Evolutionary conservation across 2,113 vertebrate genomes (phyloP).

Genomic region (Pyxicephalus adspersus): DNA sequence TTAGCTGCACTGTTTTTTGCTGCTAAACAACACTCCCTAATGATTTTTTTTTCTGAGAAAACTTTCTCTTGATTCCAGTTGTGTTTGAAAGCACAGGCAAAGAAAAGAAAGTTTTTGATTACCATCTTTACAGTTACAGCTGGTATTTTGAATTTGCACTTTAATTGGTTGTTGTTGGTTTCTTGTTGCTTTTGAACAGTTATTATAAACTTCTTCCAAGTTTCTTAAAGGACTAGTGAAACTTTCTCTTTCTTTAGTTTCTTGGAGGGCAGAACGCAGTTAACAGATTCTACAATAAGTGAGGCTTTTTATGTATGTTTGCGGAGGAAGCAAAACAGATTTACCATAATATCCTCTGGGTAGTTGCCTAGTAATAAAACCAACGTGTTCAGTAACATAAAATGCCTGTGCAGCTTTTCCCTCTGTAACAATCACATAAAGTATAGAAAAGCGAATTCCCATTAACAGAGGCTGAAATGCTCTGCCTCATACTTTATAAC

Average conservation of each 20-base stretch:
- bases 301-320: conserved; percentile 16
- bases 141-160: no score
- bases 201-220: no score
- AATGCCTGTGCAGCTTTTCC: conserved; percentile 28
- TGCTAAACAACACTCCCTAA: no score
- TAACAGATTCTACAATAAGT: conserved; percentile 20
- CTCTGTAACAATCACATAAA: conserved; percentile 42
- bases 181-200: no score
- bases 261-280: conserved; percentile 21
- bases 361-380: conserved; percentile 47
- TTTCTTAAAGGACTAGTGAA: no score
- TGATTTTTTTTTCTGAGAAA: no score
- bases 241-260: conserved; percentile 9
- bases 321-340: conserved; percentile 39
- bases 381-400: conserved; percentile 35
- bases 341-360: conserved; percentile 39
- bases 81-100: no score
- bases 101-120: no score
- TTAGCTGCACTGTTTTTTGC: no score
- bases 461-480: conserved; percentile 38
- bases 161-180: no score
- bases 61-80: no score
- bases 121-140: no score
- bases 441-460: conserved; percentile 45
- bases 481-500: conserved; percentile 17